Percentiles rank a stretch among this genome's conserved stretches.
These are phyloP conservation scores for Epinephelus fuscoguttatus DNA, from an alignment of 2,113 vertebrate genomes.

Conservation along the genomic window DNA sequence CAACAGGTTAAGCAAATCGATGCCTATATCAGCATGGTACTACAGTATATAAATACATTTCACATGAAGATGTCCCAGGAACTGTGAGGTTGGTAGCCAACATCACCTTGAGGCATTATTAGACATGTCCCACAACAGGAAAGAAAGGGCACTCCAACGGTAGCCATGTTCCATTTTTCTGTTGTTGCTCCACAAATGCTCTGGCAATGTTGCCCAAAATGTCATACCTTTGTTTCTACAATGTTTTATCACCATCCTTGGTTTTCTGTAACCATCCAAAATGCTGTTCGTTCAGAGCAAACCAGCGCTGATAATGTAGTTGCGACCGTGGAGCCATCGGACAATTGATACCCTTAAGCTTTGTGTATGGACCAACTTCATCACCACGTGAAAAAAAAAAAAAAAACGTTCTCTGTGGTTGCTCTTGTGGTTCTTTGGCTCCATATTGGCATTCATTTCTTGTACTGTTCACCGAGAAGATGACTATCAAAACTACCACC, in stretches of 20 bases:
- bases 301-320: conserved; percentile 22
- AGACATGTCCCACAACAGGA: conserved; percentile 37
- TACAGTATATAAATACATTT: conserved; percentile 74
- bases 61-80: conserved; percentile 65
- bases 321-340: conserved; percentile 8
- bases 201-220: conserved; percentile 11
- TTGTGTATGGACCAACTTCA: not conserved
- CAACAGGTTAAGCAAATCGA: conserved; percentile 66
- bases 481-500: conserved; percentile 45
- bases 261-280: not conserved
- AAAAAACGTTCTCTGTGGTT: not conserved
- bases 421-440: conserved; percentile 56
- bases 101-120: conserved; percentile 57
- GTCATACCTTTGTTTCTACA: not conserved
- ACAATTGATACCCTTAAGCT: not conserved
- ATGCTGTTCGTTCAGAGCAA: conserved; percentile 24
- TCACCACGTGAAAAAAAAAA: not conserved
- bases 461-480: conserved; percentile 40
- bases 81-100: conserved; percentile 41
- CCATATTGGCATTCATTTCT: conserved; percentile 45
- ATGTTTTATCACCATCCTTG: not conserved
- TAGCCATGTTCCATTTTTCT: not conserved
- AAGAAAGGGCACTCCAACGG: conserved; percentile 31
- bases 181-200: conserved; percentile 26
- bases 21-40: conserved; percentile 62